phyloP scores from a whole-genome alignment of 2,113 vertebrate species.

The Lanius ludovicianus region DNA sequence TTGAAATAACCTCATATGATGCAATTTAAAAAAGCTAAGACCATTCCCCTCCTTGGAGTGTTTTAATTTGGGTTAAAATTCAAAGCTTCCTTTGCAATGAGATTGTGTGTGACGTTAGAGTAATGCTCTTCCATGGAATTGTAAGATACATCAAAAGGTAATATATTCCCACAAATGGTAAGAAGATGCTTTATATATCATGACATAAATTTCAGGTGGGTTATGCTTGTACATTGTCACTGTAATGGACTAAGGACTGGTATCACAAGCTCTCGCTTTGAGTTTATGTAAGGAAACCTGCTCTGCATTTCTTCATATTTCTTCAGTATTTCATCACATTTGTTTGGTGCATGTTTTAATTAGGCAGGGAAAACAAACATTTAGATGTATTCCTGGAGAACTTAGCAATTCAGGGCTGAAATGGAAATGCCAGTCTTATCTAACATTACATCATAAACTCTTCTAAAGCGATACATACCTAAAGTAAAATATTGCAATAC shows the following conservation, averaged over 20 bases:
- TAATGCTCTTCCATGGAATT: background rate
- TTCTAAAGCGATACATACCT: background rate
- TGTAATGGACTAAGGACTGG: background rate
- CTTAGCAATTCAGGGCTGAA: background rate
- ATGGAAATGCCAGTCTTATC: background rate
- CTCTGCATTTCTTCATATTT: background rate
- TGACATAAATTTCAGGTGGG: background rate
- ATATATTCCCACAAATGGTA: background rate
- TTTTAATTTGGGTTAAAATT: background rate
- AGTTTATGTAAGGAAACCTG: background rate
- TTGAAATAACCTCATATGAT: background rate
- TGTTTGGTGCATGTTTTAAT: background rate
- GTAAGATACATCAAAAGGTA: background rate
- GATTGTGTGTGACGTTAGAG: background rate
- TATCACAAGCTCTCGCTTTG: background rate
- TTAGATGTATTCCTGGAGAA: background rate
- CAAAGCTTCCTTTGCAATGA: background rate
- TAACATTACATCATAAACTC: background rate
- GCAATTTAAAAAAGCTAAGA: background rate
- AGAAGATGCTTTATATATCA: background rate
- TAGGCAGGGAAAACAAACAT: background rate
- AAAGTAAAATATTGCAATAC: background rate
- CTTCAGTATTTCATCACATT: background rate
- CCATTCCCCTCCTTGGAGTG: background rate
- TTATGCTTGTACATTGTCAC: background rate